Evolutionary conservation across 2,113 vertebrate genomes (phyloP), one percentile per base, ranked within the genome.

Genomic region (Gorsachius goisagi): DNA sequence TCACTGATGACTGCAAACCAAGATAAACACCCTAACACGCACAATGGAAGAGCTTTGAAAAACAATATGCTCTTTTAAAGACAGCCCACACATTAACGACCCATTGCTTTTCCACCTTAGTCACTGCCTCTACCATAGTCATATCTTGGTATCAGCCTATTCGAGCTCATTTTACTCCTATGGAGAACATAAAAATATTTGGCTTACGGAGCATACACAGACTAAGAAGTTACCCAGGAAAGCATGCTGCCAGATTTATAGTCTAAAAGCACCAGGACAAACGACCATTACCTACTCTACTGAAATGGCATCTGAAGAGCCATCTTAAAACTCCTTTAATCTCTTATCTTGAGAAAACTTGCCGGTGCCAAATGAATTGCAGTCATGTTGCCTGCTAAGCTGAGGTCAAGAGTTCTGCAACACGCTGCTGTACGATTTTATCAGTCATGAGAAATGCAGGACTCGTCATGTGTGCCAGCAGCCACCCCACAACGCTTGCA

Each of bases 1-100:
- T 96, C 95, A 84, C 69, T 56, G 83, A 88, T 92, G 69, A 92
- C 82, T 92, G 52, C 78, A 75, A 95, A 94, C 83, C 85, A 92
- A 95, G 95, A 96, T 83, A 94, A 95, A 94, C 84, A 89, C 72
- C 22, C 68, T 1, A 0, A 75, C 28, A 28, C 28, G 19, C 63
- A 84, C 74, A 95, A 88, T 77, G 56, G 56, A 80, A 91, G 50
- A 84, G 77, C 60, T 80, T 11, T 74, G 87, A 71, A 84, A 94
- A 96, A 89, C 83, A 97, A 76, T 66, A 62, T 24, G 28, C 19
- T 77, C 44, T 66, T 88, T 82, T 78, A 85, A 89, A 96, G n/a
- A 80, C 5, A 72, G 17, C 55, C 50, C 71, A 79, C 60, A 76
- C 17, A 33, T 76, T 73, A 88, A 72, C 24, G 27, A 93, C 41